Base-by-base conservation (phyloP, 2,797 vertebrate species). In the Amblyopsis hoosieri region DNA sequence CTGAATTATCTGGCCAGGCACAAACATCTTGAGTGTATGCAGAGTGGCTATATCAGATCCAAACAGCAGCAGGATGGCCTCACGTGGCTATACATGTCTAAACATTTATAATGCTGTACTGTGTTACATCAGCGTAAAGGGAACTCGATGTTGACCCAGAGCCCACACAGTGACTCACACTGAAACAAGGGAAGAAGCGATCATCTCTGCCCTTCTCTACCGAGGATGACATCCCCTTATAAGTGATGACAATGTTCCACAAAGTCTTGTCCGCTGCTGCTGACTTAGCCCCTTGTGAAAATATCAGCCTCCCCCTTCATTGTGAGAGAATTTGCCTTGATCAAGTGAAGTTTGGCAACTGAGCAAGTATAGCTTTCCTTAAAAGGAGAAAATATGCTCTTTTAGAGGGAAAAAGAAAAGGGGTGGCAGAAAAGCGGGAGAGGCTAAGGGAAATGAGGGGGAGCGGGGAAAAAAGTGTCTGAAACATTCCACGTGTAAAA, bases 341-440 rank as follows among this genome's bases (percentile, higher is more conserved):
- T 84, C 84, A 57, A 54, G 81, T 82, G 64, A 86, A 76, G 73
- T 90, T 89, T 85, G 63, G 57, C 77, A 23, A 68, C 83, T 12
- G 69, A 79, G 82, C 76, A 65, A 78, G 80, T 80, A 75, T 74
- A 78, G 82, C 61, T 76, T 86, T 89, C 89, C 91, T 91, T 94
- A 93, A 91, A 93, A 91, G 92, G 92, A 91, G 80, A 93, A 91
- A 93, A 88, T 91, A 91, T 91, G 89, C 84, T 85, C 80, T 83
- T 90, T 89, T 83, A 77, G 59, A 62, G 58, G 57, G 47, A 65
- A 80, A 86, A 74, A 74, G 69, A 64, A 75, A 71, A 83, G 71
- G 64, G 79, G 82, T 83, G 78, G 81, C 75, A 82, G 67, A 75
- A 79, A 81, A 80, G 80, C 67, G 79, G 79, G 77, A 84, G 74